Percentiles rank a stretch among this genome's conserved stretches.
Conservation (phyloP, 2,113 vertebrate genomes). For the Bostrychus sinensis region DNA sequence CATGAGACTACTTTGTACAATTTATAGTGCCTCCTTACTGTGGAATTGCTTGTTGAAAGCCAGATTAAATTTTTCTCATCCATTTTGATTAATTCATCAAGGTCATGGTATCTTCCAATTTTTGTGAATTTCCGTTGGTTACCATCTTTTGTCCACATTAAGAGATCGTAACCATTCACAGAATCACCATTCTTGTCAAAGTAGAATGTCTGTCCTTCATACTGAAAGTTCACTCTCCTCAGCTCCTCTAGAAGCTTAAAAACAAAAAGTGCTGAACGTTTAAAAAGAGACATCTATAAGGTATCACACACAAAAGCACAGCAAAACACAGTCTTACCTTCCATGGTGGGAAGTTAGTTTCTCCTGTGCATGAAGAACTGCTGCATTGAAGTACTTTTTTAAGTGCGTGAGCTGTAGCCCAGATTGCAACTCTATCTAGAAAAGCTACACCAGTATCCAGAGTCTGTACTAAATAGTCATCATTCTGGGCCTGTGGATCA, state of each 20-base stretch:
- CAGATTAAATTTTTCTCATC: neutral
- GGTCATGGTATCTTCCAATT: constrained; percentile 21
- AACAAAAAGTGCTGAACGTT: neutral
- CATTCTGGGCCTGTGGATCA: constrained; percentile 54
- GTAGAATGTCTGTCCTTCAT: constrained; percentile 29
- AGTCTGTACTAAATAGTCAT: constrained; percentile 49
- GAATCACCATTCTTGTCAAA: constrained; percentile 71
- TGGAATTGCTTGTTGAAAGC: constrained; percentile 26
- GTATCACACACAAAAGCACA: neutral
- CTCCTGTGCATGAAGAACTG: constrained; percentile 57
- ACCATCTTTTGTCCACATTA: constrained; percentile 34
- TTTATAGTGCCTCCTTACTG: constrained; percentile 25
- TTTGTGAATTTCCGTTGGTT: neutral
- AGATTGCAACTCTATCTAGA: constrained; percentile 46
- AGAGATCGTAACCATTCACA: constrained; percentile 64
- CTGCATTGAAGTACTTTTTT: constrained; percentile 64
- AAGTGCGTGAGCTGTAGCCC: constrained; percentile 66
- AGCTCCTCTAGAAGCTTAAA: constrained; percentile 72
- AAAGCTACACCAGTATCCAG: constrained; percentile 33
- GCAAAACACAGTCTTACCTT: constrained; percentile 53
- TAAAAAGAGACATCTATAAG: neutral
- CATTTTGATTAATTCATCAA: constrained; percentile 2
- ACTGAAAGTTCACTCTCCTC: constrained; percentile 51
- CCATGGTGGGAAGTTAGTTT: constrained; percentile 66
- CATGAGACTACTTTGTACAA: neutral